Conservation (phyloP, 1,140 invertebrate genomes). For the Apolygus lucorum region DNA sequence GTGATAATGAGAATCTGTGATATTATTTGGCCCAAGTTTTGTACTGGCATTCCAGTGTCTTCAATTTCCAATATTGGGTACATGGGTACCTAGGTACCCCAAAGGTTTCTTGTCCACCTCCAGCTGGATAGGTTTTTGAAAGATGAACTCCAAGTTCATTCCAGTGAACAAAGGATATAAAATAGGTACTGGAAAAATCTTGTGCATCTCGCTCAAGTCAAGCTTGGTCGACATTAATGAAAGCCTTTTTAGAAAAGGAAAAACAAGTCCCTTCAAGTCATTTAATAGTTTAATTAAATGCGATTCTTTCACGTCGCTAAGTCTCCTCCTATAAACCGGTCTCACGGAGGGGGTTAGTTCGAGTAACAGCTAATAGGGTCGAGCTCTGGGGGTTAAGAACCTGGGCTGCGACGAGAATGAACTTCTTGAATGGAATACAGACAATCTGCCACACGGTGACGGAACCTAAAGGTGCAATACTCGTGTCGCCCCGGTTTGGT, state of each 20-base stretch:
- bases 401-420: not conserved
- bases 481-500: too few relatives aligned
- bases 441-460: not conserved
- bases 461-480: not conserved
- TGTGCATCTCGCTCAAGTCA: not conserved
- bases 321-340: not conserved
- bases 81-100: too few relatives aligned
- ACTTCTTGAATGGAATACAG: not conserved
- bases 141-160: too few relatives aligned
- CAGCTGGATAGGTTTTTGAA: not conserved
- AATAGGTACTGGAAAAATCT: not conserved
- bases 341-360: not conserved
- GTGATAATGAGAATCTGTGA: too few relatives aligned
- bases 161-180: too few relatives aligned
- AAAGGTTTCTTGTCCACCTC: not conserved
- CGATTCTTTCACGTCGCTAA: constrained; percentile 1
- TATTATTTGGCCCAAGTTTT: too few relatives aligned
- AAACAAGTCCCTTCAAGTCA: not conserved
- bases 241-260: not conserved
- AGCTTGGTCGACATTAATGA: not conserved
- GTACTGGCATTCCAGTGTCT: too few relatives aligned
- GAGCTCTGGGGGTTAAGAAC: not conserved
- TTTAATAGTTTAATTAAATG: constrained; percentile 11
- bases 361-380: not conserved
- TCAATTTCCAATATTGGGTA: too few relatives aligned